Conservation (phyloP, 1,140 invertebrate species). For the Dysdera silvatica region DNA sequence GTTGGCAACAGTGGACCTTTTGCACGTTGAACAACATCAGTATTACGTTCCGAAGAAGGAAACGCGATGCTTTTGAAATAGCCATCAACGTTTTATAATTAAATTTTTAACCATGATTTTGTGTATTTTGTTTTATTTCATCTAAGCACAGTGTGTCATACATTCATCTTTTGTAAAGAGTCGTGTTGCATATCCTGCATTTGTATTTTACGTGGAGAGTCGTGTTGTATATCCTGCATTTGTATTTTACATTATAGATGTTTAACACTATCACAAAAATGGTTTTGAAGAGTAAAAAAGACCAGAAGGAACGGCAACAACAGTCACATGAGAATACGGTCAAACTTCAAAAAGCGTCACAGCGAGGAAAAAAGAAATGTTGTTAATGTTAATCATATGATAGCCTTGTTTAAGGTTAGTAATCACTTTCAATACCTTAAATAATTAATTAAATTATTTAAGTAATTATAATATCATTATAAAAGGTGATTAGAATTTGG, state of each 20-base stretch:
- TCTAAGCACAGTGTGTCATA: neutral
- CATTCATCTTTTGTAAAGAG: neutral
- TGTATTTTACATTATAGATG: conserved; percentile 56
- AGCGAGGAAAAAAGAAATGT: conserved; percentile 23
- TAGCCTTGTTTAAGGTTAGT: too few species aligned
- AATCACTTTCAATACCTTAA: too few species aligned
- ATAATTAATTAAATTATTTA: too few species aligned
- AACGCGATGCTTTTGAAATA: neutral
- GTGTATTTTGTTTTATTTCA: neutral
- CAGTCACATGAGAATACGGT: conserved; percentile 27
- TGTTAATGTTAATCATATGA: conserved; percentile 19
- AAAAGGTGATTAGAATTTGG: too few species aligned
- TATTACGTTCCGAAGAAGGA: too few species aligned
- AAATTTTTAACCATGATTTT: neutral
- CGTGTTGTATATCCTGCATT: neutral
- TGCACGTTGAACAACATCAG: too few species aligned
- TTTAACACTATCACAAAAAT: conserved; percentile 63
- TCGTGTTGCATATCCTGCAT: neutral
- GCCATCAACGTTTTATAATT: neutral
- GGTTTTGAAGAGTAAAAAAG: conserved; percentile 60
- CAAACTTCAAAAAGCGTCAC: conserved; percentile 12
- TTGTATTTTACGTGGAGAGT: neutral
- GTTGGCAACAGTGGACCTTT: too few species aligned
- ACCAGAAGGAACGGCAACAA: conserved; percentile 28
- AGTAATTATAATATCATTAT: too few species aligned